These are phyloP conservation scores for Syngnathus rostellatus DNA, from an alignment of 2,797 vertebrate genomes.

Conservation along the genomic window DNA sequence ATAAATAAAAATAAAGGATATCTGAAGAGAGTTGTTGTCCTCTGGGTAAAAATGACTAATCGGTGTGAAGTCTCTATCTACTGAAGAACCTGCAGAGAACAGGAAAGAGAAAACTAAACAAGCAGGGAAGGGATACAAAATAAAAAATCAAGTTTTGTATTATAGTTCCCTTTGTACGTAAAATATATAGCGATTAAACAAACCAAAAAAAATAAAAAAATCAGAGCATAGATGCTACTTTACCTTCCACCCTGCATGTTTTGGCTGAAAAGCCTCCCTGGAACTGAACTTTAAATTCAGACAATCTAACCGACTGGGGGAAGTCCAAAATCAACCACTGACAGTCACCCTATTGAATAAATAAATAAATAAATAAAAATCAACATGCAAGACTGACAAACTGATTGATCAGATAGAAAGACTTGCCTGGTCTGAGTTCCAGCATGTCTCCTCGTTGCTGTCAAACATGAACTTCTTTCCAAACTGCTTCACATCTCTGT, in stretches of 20 bases:
- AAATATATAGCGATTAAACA: background rate
- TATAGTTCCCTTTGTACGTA: background rate
- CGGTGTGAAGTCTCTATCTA: conserved; percentile 52
- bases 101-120: background rate
- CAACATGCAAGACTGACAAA: too few relatives aligned
- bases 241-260: conserved; percentile 81
- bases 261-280: conserved; percentile 92
- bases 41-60: conserved; percentile 80
- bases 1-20: conserved; percentile 74
- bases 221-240: background rate
- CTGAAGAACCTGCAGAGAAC: conserved; percentile 67
- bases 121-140: background rate
- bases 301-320: conserved; percentile 70
- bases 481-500: conserved; percentile 83
- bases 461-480: conserved; percentile 94
- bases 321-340: conserved; percentile 90
- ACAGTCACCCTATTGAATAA: conserved; percentile 67
- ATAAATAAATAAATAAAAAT: background rate
- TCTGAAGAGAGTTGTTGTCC: conserved; percentile 82
- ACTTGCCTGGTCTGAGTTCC: conserved; percentile 91
- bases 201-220: background rate
- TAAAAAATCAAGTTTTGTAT: too few relatives aligned
- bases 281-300: conserved; percentile 81
- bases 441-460: conserved; percentile 84
- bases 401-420: background rate